Evolutionary conservation across 2,113 vertebrate genomes (phyloP).

Genomic region (Eolophus roseicapilla): DNA sequence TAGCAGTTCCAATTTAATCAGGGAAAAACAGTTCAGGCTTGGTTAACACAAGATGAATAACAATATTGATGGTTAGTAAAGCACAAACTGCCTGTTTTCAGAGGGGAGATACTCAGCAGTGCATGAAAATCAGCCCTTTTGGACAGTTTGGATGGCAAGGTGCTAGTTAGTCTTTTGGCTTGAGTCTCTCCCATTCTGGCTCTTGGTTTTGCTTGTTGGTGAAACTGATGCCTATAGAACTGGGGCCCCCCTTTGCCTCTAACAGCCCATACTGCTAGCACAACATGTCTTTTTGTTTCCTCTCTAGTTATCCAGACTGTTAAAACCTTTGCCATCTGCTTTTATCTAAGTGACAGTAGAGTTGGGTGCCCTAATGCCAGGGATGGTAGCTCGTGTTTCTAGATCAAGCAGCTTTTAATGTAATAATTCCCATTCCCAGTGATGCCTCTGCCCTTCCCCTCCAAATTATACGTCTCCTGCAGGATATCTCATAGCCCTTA

Average conservation of each 20-base stretch:
- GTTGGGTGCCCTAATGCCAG: background rate
- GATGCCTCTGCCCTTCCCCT: background rate
- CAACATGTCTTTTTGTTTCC: background rate
- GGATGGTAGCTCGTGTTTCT: background rate
- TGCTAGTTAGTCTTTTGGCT: fast-evolving
- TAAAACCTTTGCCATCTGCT: background rate
- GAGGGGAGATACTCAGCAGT: background rate
- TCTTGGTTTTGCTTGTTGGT: background rate
- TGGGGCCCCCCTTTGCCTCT: background rate
- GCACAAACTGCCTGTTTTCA: background rate
- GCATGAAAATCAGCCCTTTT: background rate
- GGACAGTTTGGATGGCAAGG: fast-evolving
- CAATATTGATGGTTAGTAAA: fast-evolving
- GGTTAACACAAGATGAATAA: background rate
- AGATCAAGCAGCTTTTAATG: background rate
- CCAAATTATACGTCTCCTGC: fast-evolving
- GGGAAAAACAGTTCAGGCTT: background rate
- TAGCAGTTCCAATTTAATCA: background rate
- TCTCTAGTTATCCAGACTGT: background rate
- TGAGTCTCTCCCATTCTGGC: background rate
- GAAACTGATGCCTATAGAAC: fast-evolving
- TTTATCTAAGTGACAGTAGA: background rate
- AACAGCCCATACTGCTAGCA: background rate
- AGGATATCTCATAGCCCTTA: background rate
- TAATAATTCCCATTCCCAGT: background rate